Conservation (phyloP, 2,888 invertebrate genomes). For the Cyrtodaria siliqua region DNA sequence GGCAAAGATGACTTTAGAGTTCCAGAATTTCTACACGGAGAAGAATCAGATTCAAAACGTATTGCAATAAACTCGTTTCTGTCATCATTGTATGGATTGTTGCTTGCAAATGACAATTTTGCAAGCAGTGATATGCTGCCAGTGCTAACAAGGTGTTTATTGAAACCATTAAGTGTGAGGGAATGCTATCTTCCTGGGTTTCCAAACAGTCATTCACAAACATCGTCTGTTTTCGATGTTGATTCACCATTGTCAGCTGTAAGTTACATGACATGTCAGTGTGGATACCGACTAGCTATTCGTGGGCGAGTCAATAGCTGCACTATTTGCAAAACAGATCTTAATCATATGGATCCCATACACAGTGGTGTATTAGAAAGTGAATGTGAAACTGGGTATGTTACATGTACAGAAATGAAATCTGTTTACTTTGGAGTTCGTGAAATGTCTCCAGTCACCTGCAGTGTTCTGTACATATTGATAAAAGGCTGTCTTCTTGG, state of each 20-base stretch:
- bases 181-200: conserved; percentile 16
- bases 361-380: not conserved
- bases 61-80: conserved; percentile 21
- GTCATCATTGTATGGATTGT: conserved; percentile 10
- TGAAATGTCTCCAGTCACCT: conserved; percentile 23
- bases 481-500: conserved; percentile 41
- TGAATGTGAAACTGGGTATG: not conserved
- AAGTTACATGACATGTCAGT: too few relatives aligned
- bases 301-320: too few relatives aligned
- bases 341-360: too few relatives aligned
- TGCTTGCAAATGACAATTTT: too few relatives aligned
- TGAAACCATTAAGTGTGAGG: conserved; percentile 4
- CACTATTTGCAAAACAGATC: too few relatives aligned
- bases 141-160: conserved; percentile 14
- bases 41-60: conserved; percentile 19
- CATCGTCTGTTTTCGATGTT: not conserved
- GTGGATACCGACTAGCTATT: too few relatives aligned
- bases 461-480: conserved; percentile 16
- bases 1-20: conserved; percentile 35
- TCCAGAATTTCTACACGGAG: conserved; percentile 8
- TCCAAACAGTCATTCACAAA: conserved; percentile 1
- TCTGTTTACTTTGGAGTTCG: not conserved
- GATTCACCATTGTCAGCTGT: too few relatives aligned
- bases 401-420: not conserved
- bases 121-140: not conserved